phyloP scores from a whole-genome alignment of 2,797 vertebrate species.

The Todus mexicanus region DNA sequence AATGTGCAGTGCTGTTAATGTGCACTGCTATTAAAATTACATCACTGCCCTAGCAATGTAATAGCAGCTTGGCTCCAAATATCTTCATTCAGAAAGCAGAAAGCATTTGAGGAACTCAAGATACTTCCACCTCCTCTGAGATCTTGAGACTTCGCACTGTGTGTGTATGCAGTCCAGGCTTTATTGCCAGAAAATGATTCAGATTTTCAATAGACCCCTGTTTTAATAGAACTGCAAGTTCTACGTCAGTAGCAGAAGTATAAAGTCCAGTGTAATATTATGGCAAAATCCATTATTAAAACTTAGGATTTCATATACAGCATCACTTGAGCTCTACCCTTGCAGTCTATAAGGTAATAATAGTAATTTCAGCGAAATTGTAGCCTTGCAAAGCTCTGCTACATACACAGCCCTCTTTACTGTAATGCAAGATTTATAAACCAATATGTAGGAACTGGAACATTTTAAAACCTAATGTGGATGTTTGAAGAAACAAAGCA shows the following conservation, averaged over 20 bases:
- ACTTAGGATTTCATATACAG: slow-evolving; percentile 5
- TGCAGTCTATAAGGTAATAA: slow-evolving; percentile 37
- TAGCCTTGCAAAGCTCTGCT: slow-evolving; percentile 23
- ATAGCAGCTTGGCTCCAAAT: background rate
- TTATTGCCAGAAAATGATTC: background rate
- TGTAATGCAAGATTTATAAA: slow-evolving; percentile 32
- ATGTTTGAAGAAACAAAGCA: background rate
- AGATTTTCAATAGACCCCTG: background rate
- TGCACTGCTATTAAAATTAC: no score
- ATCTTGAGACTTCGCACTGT: background rate
- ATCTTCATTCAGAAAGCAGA: background rate
- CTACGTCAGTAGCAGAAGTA: background rate
- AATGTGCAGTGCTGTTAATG: no score
- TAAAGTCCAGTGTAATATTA: background rate
- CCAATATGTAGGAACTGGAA: slow-evolving; percentile 5
- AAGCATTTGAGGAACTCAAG: background rate
- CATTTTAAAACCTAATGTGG: background rate
- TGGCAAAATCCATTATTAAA: slow-evolving; percentile 28
- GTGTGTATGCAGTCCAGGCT: background rate
- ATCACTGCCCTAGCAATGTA: background rate
- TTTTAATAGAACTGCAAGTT: background rate
- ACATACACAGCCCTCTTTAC: background rate
- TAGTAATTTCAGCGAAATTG: slow-evolving; percentile 48
- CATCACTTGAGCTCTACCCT: slow-evolving; percentile 14
- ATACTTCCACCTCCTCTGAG: background rate